A percentile compares a stretch with the other conserved stretches of the same genome.
These are phyloP conservation scores for Metopia argyrocephala DNA, from an alignment of 2,888 invertebrate species.

Conservation along the genomic window DNA sequence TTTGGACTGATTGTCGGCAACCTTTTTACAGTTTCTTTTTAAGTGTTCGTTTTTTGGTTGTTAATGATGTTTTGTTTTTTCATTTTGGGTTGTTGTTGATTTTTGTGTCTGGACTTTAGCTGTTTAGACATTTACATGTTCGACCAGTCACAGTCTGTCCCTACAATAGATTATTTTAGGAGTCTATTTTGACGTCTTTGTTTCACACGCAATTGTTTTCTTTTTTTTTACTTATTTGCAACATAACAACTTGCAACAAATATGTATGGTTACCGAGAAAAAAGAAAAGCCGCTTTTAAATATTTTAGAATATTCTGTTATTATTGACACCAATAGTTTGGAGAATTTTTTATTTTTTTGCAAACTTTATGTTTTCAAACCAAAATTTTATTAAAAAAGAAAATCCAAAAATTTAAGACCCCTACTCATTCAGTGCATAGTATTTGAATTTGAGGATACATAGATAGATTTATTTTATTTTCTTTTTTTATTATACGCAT, in stretches of 20 bases:
- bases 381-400: too few species aligned
- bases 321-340: constrained; percentile 18
- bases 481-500: too few species aligned
- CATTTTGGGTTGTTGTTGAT: constrained; percentile 33
- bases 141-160: constrained; percentile 23
- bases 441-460: too few species aligned
- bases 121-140: constrained; percentile 64
- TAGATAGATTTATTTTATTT: too few species aligned
- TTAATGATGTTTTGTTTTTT: constrained; percentile 10
- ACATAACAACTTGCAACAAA: constrained; percentile 11
- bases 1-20: constrained; percentile 57
- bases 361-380: background rate
- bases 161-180: constrained; percentile 60
- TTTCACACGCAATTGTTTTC: constrained; percentile 62
- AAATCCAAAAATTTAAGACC: too few species aligned
- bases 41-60: constrained; percentile 6
- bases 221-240: constrained; percentile 3
- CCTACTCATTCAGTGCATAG: too few species aligned
- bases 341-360: background rate
- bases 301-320: constrained; percentile 15
- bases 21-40: constrained; percentile 21
- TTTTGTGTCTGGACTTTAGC: constrained; percentile 22
- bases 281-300: constrained; percentile 46
- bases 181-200: constrained; percentile 62
- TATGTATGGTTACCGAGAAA: constrained; percentile 39